Evolutionary conservation across 2,797 vertebrate genomes (phyloP).

Genomic region (Pseudomugil tenellus): DNA sequence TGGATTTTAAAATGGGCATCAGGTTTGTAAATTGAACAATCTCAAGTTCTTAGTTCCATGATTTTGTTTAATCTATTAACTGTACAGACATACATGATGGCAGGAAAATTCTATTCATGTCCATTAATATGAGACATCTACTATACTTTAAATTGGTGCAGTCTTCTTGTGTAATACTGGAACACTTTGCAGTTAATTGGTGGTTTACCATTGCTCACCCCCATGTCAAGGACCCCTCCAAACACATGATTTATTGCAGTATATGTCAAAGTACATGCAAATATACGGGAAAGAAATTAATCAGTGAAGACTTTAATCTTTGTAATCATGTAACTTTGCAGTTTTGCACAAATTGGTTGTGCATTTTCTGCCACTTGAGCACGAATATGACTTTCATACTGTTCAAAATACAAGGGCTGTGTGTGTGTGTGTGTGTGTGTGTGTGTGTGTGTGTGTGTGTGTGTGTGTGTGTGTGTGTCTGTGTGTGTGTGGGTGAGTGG

Average conservation of each 20-base stretch:
- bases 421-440: no score
- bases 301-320: slow-evolving; percentile 9
- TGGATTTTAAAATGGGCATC: slow-evolving; percentile 6
- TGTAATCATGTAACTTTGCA: no score
- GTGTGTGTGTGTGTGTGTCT: background rate
- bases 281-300: background rate
- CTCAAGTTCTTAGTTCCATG: background rate
- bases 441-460: background rate
- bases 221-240: slow-evolving; percentile 3
- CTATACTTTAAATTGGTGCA: background rate
- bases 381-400: slow-evolving; percentile 16
- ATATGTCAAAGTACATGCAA: slow-evolving; percentile 8
- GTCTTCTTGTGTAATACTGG: background rate
- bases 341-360: no score
- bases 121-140: background rate
- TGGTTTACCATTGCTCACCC: slow-evolving; percentile 8
- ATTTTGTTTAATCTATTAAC: background rate
- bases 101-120: background rate
- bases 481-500: no score
- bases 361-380: no score
- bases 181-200: background rate
- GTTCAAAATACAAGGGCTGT: slow-evolving; percentile 8
- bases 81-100: background rate
- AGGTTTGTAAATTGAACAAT: slow-evolving; percentile 13
- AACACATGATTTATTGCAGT: slow-evolving; percentile 7